phyloP scores from a whole-genome alignment of 2,113 vertebrate species.

The Oxygymnocypris stewartii region DNA sequence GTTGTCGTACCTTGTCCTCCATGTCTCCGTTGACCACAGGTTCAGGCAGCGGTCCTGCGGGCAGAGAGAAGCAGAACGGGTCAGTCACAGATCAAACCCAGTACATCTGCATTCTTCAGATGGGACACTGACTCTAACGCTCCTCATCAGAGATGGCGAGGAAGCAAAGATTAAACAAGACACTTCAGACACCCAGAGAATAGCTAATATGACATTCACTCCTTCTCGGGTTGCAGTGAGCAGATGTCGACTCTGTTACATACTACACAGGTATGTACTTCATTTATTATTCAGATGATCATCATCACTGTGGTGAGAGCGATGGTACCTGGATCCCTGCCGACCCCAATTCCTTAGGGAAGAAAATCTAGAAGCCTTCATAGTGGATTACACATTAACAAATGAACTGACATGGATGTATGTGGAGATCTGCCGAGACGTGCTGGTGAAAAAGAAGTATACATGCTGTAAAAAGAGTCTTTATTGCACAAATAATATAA shows the following conservation, averaged over 20 bases:
- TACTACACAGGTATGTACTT: conserved; percentile 55
- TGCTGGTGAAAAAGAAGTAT: neutral
- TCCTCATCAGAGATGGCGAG: neutral
- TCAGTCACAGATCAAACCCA: conserved; percentile 43
- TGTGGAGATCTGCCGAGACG: neutral
- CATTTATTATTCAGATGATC: conserved; percentile 66
- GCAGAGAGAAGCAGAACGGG: conserved; percentile 40
- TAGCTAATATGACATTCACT: conserved; percentile 11
- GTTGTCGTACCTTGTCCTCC: conserved; percentile 83
- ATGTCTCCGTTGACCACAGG: conserved; percentile 83
- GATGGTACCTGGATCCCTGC: neutral
- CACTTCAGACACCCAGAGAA: neutral
- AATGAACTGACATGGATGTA: neutral
- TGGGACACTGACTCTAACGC: neutral
- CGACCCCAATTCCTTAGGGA: too few relatives aligned
- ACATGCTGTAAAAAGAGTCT: too few relatives aligned
- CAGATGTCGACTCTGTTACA: conserved; percentile 60
- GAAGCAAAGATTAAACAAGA: neutral
- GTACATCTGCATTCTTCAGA: neutral
- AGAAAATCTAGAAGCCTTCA: neutral
- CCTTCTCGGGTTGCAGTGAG: conserved; percentile 63
- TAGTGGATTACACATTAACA: conserved; percentile 7
- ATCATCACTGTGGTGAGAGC: conserved; percentile 51
- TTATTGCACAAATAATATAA: too few relatives aligned
- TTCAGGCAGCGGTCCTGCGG: conserved; percentile 87